Evolutionary conservation across 2,888 invertebrate genomes (phyloP).

Genomic region (Pandemis cinnamomeana): DNA sequence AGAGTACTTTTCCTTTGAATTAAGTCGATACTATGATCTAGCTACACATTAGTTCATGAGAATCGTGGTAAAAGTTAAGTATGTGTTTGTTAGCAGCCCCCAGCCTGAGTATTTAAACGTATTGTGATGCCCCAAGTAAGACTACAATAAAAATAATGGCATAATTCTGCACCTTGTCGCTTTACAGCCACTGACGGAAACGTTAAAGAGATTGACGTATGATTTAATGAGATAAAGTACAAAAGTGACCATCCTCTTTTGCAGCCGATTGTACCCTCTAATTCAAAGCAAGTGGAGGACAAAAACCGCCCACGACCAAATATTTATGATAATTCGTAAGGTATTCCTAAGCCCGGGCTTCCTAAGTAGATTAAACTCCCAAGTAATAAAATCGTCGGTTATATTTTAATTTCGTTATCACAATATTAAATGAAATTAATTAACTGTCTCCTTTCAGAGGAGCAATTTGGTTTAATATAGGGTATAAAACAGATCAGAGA

Average conservation of each 20-base stretch:
- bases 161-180: too few relatives aligned
- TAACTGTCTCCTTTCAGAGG: constrained; percentile 26
- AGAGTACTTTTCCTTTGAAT: background rate
- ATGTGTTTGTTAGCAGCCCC: too few relatives aligned
- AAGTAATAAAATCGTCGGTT: constrained; percentile 31
- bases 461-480: constrained; percentile 21
- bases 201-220: too few relatives aligned
- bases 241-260: too few relatives aligned
- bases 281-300: background rate
- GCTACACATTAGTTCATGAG: background rate
- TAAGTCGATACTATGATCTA: background rate
- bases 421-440: constrained; percentile 32
- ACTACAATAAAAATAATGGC: too few relatives aligned
- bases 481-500: constrained; percentile 25
- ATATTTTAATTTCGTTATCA: constrained; percentile 31
- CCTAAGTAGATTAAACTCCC: constrained; percentile 29
- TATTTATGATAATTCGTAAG: constrained; percentile 27
- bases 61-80: too few relatives aligned
- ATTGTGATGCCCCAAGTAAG: too few relatives aligned
- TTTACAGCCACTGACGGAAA: too few relatives aligned
- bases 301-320: constrained; percentile 2
- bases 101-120: too few relatives aligned
- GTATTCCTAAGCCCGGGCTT: constrained; percentile 14
- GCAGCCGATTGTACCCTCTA: background rate
- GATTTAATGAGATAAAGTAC: too few relatives aligned